These are phyloP conservation scores for Drosophila flavopinicola DNA, from an alignment of 2,888 invertebrate genomes.

Conservation along the genomic window DNA sequence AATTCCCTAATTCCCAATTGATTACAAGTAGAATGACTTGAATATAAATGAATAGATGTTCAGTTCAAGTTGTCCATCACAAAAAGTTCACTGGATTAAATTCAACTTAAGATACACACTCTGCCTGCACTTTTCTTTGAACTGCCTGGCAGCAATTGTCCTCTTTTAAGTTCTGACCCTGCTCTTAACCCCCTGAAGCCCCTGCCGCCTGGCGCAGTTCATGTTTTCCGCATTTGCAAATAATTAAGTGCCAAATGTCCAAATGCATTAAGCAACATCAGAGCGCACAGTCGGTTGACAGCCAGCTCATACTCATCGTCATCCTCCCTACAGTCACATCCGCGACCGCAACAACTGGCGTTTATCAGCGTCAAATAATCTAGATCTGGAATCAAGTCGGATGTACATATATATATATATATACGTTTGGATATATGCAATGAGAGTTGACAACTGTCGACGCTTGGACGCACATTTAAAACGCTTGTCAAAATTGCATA, in stretches of 20 bases:
- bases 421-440: constrained; percentile 28
- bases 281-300: constrained; percentile 43
- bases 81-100: not conserved
- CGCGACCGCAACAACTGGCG: constrained; percentile 34
- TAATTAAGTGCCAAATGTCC: constrained; percentile 73
- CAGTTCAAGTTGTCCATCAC: too few relatives aligned
- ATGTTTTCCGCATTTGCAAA: constrained; percentile 61
- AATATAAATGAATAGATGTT: too few relatives aligned
- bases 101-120: not conserved
- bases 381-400: constrained; percentile 62
- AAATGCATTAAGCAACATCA: constrained; percentile 66
- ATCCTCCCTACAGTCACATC: constrained; percentile 3
- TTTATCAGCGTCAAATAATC: constrained; percentile 58
- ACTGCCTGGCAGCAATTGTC: constrained; percentile 28
- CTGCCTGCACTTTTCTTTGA: constrained; percentile 21
- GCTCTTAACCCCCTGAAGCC: constrained; percentile 1
- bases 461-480: constrained; percentile 69
- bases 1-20: too few relatives aligned
- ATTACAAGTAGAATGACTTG: too few relatives aligned
- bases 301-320: not conserved
- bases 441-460: constrained; percentile 75
- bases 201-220: constrained; percentile 2
- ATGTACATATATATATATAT: not conserved
- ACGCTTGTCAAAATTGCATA: constrained; percentile 75
- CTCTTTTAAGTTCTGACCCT: constrained; percentile 42